Evolutionary conservation across 2,888 invertebrate genomes (phyloP).

Genomic region (Zygaena filipendulae): DNA sequence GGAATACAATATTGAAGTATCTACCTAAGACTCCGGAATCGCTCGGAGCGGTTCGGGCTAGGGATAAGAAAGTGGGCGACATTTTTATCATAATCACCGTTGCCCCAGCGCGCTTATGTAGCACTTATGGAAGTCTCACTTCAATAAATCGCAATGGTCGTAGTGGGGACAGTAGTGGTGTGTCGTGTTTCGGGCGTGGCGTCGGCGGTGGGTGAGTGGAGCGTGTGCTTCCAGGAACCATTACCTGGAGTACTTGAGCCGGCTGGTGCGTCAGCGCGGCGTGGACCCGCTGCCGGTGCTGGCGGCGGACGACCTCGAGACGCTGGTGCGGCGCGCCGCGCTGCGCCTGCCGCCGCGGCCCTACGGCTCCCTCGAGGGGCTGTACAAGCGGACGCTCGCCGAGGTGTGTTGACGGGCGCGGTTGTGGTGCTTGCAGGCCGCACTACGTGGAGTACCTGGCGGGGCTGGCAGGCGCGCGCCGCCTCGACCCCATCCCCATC

Average conservation of each 20-base stretch:
- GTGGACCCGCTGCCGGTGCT: conserved; percentile 84
- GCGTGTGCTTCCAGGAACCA: conserved; percentile 76
- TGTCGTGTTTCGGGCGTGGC: background rate
- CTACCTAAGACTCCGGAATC: no score
- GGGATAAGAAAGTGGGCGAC: no score
- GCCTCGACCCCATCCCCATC: conserved; percentile 89
- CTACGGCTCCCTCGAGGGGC: conserved; percentile 76
- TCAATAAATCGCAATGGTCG: no score
- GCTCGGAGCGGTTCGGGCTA: no score
- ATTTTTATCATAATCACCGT: no score
- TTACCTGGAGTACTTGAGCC: conserved; percentile 90
- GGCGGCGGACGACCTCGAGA: conserved; percentile 84
- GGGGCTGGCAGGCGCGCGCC: conserved; percentile 82
- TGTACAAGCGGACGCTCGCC: conserved; percentile 71
- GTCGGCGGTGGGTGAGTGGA: conserved; percentile 6
- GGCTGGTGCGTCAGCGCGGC: conserved; percentile 74
- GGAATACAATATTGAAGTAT: no score
- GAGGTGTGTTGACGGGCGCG: conserved; percentile 64
- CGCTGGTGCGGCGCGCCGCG: conserved; percentile 79
- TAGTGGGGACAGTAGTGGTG: no score
- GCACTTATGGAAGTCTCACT: no score
- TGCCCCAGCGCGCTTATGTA: no score
- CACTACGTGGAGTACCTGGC: conserved; percentile 98
- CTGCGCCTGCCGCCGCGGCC: conserved; percentile 79
- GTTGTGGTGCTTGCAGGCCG: conserved; percentile 76